Percentiles rank a stretch among this genome's conserved stretches.
Conservation (phyloP, 2,888 invertebrate genomes). For the Entomobrya proxima region DNA sequence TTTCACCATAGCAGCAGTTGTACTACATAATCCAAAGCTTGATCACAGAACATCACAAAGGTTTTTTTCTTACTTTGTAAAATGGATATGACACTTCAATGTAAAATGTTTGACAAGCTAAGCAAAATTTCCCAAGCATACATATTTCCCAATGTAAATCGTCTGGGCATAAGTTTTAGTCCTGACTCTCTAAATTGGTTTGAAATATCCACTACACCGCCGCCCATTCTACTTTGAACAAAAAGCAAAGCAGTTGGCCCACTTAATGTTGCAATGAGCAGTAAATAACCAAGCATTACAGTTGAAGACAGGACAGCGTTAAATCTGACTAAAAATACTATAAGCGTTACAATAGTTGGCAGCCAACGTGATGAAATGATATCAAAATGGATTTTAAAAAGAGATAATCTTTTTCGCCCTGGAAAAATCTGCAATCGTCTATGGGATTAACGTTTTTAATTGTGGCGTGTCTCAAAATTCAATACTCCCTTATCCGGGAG, state of each 20-base stretch:
- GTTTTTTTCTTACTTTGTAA: background rate
- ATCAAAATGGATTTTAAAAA: background rate
- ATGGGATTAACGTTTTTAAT: too few relatives aligned
- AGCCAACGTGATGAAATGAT: slow-evolving; percentile 27
- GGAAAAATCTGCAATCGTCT: too few relatives aligned
- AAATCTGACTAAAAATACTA: background rate
- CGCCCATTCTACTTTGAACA: background rate
- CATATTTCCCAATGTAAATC: too few relatives aligned
- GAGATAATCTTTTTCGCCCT: too few relatives aligned
- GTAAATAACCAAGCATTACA: background rate
- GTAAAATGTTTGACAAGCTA: background rate
- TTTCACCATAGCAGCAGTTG: background rate
- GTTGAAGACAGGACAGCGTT: background rate
- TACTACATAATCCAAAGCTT: background rate
- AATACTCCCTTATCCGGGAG: too few relatives aligned
- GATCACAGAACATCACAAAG: background rate
- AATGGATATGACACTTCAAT: background rate
- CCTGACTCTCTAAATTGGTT: background rate
- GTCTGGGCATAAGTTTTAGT: background rate
- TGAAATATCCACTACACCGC: background rate
- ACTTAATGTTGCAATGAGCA: background rate
- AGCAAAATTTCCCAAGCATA: background rate
- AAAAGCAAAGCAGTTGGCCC: background rate
- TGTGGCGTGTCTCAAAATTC: too few relatives aligned
- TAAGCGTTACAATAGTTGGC: background rate